phyloP scores from a whole-genome alignment of 2,888 invertebrate genomes.

The Agrilus cyanescens region DNA sequence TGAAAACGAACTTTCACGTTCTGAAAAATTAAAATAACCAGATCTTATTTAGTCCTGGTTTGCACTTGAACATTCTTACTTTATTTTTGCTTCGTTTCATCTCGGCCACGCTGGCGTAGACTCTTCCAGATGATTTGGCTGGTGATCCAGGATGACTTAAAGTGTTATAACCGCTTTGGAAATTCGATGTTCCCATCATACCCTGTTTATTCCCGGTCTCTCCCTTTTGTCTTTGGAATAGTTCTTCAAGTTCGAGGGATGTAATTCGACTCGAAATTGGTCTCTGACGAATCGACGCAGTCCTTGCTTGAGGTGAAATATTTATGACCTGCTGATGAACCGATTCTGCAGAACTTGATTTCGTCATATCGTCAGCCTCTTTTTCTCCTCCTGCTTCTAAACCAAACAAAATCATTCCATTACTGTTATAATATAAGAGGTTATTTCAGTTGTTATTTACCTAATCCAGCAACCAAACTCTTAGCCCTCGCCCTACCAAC shows the following conservation, averaged over 20 bases:
- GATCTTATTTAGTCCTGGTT: neutral
- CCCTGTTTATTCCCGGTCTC: slow-evolving; percentile 35
- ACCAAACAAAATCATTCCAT: neutral
- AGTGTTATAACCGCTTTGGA: slow-evolving; percentile 53
- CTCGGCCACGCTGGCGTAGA: slow-evolving; percentile 89
- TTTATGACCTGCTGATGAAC: slow-evolving; percentile 49
- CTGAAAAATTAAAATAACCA: slow-evolving; percentile 28
- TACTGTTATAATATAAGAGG: neutral
- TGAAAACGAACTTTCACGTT: slow-evolving; percentile 42
- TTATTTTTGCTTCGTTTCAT: slow-evolving; percentile 81
- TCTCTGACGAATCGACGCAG: slow-evolving; percentile 82
- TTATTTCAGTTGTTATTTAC: slow-evolving; percentile 34
- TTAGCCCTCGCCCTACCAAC: slow-evolving; percentile 84
- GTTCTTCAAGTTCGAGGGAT: slow-evolving; percentile 82
- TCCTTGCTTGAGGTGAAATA: slow-evolving; percentile 56
- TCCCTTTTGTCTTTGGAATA: slow-evolving; percentile 76
- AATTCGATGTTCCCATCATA: slow-evolving; percentile 66
- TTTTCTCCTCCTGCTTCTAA: slow-evolving; percentile 51
- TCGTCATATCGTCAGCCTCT: slow-evolving; percentile 60
- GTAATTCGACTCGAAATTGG: slow-evolving; percentile 82
- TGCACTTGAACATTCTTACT: slow-evolving; percentile 17
- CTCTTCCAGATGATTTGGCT: slow-evolving; percentile 48
- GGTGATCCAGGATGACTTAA: slow-evolving; percentile 49
- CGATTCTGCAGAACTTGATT: slow-evolving; percentile 74
- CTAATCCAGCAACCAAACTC: slow-evolving; percentile 85